phyloP scores from a whole-genome alignment of 2,113 vertebrate genomes.

The Smithornis capensis region DNA sequence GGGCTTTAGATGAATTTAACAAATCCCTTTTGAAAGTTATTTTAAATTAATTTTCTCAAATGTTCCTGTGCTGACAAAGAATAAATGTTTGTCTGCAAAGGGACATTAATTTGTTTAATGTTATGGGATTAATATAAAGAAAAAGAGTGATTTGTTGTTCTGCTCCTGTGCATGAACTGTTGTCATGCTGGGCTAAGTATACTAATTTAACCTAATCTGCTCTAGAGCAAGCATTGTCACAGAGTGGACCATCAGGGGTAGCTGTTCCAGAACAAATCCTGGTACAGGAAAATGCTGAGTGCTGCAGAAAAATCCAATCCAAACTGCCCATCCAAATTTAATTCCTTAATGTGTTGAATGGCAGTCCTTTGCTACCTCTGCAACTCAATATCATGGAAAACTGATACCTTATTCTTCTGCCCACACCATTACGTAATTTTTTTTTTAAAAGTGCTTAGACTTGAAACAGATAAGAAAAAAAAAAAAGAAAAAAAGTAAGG shows the following conservation, averaged over 20 bases:
- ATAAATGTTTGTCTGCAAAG: slow-evolving; percentile 2
- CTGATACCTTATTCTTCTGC: neutral
- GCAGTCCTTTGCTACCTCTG: neutral
- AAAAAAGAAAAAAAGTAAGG: neutral
- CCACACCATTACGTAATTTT: neutral
- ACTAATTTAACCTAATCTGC: neutral
- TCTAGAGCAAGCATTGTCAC: neutral
- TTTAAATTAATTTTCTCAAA: slow-evolving; percentile 33
- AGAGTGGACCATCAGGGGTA: neutral
- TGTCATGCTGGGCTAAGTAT: neutral
- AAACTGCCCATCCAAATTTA: slow-evolving; percentile 10
- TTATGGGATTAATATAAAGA: slow-evolving; percentile 32
- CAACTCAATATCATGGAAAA: neutral
- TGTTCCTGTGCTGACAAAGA: neutral
- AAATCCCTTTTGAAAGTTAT: slow-evolving; percentile 28
- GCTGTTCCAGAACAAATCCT: slow-evolving; percentile 22
- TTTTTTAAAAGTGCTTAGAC: neutral
- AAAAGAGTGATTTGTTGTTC: neutral
- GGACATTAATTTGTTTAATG: slow-evolving; percentile 9
- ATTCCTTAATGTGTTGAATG: slow-evolving; percentile 36
- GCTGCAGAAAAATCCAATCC: neutral
- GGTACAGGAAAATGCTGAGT: neutral
- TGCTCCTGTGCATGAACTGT: neutral
- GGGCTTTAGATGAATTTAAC: slow-evolving; percentile 12
- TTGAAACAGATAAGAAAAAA: neutral